These are phyloP conservation scores for Colletes collaris DNA, from an alignment of 2,888 invertebrate genomes.

Conservation along the genomic window DNA sequence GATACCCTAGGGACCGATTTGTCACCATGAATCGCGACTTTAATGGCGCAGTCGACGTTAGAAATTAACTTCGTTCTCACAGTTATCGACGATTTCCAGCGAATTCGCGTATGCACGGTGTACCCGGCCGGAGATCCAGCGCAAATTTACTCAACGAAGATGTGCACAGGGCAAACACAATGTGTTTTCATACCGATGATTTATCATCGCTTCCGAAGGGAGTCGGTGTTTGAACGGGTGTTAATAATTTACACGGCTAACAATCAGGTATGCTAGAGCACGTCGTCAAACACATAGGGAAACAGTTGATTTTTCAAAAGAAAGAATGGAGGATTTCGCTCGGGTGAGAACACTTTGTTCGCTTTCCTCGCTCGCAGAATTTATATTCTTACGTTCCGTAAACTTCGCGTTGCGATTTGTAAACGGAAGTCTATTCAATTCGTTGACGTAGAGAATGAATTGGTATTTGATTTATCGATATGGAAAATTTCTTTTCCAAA, in stretches of 20 bases:
- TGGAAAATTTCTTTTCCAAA: no score
- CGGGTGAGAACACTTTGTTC: conserved; percentile 2
- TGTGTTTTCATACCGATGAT: conserved; percentile 51
- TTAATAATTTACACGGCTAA: conserved; percentile 52
- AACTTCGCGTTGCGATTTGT: neutral
- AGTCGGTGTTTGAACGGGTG: conserved; percentile 39
- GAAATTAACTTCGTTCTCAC: conserved; percentile 32
- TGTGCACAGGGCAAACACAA: conserved; percentile 50
- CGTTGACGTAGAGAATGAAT: no score
- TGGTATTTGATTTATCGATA: no score
- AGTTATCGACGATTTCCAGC: conserved; percentile 39
- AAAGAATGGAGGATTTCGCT: neutral
- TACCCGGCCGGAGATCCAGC: conserved; percentile 35
- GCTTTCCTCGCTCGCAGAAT: neutral
- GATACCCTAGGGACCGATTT: conserved; percentile 58
- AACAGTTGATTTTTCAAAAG: conserved; percentile 17
- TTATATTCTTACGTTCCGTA: neutral
- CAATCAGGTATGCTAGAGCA: conserved; percentile 33
- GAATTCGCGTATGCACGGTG: conserved; percentile 25
- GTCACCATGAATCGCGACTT: conserved; percentile 29
- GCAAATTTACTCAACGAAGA: conserved; percentile 51
- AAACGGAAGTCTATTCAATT: neutral
- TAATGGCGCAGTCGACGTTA: neutral
- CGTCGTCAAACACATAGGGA: conserved; percentile 37
- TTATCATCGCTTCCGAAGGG: conserved; percentile 57